Conservation (phyloP, 1,140 invertebrate species). For the Drosophila lini region DNA sequence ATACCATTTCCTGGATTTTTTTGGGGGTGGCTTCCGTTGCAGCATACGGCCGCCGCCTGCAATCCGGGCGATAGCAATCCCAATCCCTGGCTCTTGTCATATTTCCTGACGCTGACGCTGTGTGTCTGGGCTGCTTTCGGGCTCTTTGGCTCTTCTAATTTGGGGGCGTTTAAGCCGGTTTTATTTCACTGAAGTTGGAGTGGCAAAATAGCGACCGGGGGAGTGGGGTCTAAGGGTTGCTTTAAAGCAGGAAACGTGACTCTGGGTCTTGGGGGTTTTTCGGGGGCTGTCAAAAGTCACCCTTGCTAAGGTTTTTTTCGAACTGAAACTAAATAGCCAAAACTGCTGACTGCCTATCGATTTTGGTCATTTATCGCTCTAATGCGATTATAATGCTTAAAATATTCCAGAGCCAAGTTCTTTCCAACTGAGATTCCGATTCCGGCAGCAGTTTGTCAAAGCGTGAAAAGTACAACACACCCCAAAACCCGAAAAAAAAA, state of each 20-base stretch:
- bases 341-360: conserved; percentile 69
- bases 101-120: conserved; percentile 54
- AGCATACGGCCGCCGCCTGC: conserved; percentile 56
- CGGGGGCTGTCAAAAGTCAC: conserved; percentile 68
- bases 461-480: conserved; percentile 69
- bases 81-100: conserved; percentile 63
- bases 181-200: conserved; percentile 27
- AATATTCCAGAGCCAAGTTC: conserved; percentile 55
- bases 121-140: conserved; percentile 14
- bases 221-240: conserved; percentile 68
- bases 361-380: conserved; percentile 76
- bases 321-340: conserved; percentile 72
- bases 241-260: conserved; percentile 71
- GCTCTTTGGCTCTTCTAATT: conserved; percentile 59
- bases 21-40: conserved; percentile 68
- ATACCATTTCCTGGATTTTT: conserved; percentile 8
- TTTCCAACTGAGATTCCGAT: conserved; percentile 56
- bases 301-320: conserved; percentile 44
- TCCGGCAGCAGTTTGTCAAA: conserved; percentile 59
- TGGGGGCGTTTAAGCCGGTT: conserved; percentile 73
- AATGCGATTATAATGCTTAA: conserved; percentile 79
- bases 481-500: conserved; percentile 19
- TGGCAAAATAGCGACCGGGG: conserved; percentile 3
- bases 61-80: conserved; percentile 57
- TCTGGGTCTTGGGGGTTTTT: conserved; percentile 44